Conservation (phyloP, 2,113 vertebrate genomes). For the Calidris pugnax region DNA sequence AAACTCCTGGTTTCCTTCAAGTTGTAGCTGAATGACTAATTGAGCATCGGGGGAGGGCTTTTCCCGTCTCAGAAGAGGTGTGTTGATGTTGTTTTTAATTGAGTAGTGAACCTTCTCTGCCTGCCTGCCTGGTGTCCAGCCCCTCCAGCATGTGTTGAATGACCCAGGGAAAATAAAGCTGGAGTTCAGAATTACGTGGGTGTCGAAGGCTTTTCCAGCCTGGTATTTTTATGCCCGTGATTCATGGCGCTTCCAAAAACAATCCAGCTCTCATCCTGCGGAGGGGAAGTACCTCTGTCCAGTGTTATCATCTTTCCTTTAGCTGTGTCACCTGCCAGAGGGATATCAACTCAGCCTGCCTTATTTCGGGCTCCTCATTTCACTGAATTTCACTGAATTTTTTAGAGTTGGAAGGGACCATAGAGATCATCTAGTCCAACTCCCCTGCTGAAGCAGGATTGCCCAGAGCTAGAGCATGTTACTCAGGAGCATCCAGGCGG, state of each 20-base stretch:
- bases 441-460: too few relatives aligned
- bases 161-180: neutral
- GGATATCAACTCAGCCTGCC: neutral
- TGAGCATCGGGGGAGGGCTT: neutral
- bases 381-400: too few relatives aligned
- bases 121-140: neutral
- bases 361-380: neutral
- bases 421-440: too few relatives aligned
- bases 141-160: rapidly evolving
- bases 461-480: too few relatives aligned
- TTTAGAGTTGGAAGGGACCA: too few relatives aligned
- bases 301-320: neutral
- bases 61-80: neutral
- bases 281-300: neutral
- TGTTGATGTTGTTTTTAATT: neutral
- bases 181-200: neutral
- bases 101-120: neutral
- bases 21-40: neutral
- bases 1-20: constrained; percentile 9
- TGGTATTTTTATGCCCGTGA: neutral
- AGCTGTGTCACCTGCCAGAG: neutral
- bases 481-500: too few relatives aligned
- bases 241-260: constrained; percentile 23
- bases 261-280: neutral
- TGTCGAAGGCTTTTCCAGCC: constrained; percentile 12